A percentile compares a stretch with the other conserved stretches of the same genome.
Evolutionary conservation across 2,113 vertebrate genomes (phyloP).

Genomic region (Electrona antarctica): DNA sequence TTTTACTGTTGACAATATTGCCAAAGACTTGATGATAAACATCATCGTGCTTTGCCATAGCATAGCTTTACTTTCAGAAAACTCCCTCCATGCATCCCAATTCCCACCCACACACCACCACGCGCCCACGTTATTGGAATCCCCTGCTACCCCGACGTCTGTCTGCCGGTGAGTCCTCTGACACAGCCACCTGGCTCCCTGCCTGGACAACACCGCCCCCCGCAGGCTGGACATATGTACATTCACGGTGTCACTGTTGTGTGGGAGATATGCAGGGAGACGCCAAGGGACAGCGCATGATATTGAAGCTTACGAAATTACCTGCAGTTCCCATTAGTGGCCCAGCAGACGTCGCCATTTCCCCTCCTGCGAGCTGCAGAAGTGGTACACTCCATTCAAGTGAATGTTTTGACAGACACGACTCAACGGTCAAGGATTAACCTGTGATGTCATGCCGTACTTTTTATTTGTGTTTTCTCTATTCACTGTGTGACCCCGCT

Average conservation of each 20-base stretch:
- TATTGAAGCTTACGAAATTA: no score
- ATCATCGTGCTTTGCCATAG: not conserved
- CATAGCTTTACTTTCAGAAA: not conserved
- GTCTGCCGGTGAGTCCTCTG: constrained; percentile 57
- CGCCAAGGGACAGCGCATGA: not conserved
- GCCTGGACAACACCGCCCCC: constrained; percentile 43
- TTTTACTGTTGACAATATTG: no score
- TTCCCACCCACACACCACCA: constrained; percentile 18
- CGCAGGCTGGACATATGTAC: constrained; percentile 69
- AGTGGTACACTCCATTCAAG: no score
- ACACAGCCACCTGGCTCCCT: constrained; percentile 33
- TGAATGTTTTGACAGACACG: no score
- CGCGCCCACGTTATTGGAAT: constrained; percentile 56
- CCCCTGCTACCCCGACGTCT: constrained; percentile 47
- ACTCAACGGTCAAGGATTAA: no score
- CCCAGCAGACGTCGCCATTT: no score
- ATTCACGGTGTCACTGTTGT: not conserved
- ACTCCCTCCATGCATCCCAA: not conserved
- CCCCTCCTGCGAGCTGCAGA: no score
- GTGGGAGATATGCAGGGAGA: not conserved
- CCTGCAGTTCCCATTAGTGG: no score
- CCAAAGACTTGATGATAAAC: no score
- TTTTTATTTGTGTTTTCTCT: no score
- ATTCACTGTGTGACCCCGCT: no score
- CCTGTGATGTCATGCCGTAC: no score